Conservation (phyloP, 2,797 vertebrate species). For the Selene dorsalis region DNA sequence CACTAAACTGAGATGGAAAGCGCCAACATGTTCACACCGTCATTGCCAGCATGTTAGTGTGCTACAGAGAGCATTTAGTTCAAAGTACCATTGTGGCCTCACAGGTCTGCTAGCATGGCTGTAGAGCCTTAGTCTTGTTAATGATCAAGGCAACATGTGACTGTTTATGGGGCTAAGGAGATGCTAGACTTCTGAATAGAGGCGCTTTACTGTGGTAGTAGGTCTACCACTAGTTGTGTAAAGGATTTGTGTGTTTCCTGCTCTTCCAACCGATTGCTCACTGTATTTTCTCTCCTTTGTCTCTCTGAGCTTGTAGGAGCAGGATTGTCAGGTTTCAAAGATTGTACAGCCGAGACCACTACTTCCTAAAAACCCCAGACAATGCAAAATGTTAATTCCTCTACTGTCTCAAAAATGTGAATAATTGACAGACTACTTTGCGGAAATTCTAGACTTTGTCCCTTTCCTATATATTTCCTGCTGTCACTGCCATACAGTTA, state of each 20-base stretch:
- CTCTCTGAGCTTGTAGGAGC: constrained; percentile 3
- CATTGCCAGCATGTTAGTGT: not conserved
- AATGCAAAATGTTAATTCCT: constrained; percentile 14
- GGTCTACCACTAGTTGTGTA: constrained; percentile 24
- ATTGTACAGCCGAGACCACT: constrained; percentile 10
- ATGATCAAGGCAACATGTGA: constrained; percentile 36
- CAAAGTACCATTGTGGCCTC: constrained; percentile 1
- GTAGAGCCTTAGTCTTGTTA: constrained; percentile 15
- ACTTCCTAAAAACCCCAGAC: constrained; percentile 1
- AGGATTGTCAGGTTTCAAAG: constrained; percentile 3
- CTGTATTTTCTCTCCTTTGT: constrained; percentile 32
- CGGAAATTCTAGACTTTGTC: not conserved
- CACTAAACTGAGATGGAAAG: not conserved
- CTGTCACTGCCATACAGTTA: no score
- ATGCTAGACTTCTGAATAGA: constrained; percentile 22
- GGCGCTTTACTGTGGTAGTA: constrained; percentile 28
- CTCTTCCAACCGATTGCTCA: constrained; percentile 32
- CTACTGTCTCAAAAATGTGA: not conserved
- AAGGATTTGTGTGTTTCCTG: constrained; percentile 51
- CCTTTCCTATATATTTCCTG: no score
- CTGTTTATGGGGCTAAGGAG: constrained; percentile 32
- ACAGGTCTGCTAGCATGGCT: constrained; percentile 18
- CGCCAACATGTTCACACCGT: not conserved
- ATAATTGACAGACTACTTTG: not conserved
- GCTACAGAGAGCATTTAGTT: constrained; percentile 6